These are phyloP conservation scores for Nothoprocta perdicaria DNA, from an alignment of 2,113 vertebrate genomes.

Conservation along the genomic window DNA sequence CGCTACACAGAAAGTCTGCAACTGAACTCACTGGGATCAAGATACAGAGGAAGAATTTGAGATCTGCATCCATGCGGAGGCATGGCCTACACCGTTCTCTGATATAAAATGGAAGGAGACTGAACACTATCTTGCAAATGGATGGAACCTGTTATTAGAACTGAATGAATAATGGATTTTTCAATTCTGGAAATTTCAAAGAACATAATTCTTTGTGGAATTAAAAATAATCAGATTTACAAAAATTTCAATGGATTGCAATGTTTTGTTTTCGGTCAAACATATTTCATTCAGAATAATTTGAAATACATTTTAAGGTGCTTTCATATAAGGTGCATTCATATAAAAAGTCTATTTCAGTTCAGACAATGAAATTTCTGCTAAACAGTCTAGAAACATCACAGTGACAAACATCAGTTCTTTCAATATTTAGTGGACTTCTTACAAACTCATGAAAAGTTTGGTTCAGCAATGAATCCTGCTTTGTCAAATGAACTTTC, in stretches of 20 bases:
- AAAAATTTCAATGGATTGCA: background rate
- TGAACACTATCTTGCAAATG: background rate
- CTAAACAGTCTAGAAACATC: background rate
- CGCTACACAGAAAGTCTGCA: background rate
- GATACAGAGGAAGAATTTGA: background rate
- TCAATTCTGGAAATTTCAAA: background rate
- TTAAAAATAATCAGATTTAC: background rate
- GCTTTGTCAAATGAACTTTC: background rate
- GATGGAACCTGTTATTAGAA: background rate
- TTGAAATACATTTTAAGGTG: background rate
- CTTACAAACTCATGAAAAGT: background rate
- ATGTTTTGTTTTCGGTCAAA: background rate
- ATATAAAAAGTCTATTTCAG: background rate
- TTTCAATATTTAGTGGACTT: background rate
- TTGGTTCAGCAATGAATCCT: background rate
- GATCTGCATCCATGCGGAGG: background rate
- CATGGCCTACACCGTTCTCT: background rate
- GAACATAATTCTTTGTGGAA: background rate
- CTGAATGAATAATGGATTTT: background rate
- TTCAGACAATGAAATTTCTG: background rate
- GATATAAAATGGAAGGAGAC: background rate
- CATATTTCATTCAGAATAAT: background rate
- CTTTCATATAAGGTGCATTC: background rate
- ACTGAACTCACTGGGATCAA: background rate
- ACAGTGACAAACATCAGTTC: background rate